Base-by-base conservation (phyloP, 2,888 invertebrate species). In the Stegophylla sp. region DNA sequence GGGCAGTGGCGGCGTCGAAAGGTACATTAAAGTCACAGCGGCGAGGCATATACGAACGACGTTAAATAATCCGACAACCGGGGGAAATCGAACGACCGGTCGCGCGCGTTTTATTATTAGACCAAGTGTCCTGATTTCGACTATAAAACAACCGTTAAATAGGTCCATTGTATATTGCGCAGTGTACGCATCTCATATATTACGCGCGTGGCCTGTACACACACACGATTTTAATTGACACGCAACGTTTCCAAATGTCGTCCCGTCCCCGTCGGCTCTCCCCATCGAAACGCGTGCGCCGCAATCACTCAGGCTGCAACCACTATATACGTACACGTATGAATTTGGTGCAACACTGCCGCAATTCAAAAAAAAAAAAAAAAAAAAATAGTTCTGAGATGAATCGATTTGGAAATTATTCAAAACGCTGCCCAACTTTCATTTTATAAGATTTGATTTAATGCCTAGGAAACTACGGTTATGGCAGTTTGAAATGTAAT, bases 61-160 rank as follows among this genome's bases (percentile, higher is more conserved):
- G 59, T 63, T 61, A 69, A 79, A 61, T n/a, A n/a, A n/a, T 51
- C 51, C 23, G 34, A 28, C 45, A 26, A 76, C n/a, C n/a, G 76
- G 43, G 66, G 43, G 56, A 79, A 61, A 79, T 71, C 61, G 45
- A 63, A 61, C 34, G 34, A 7, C 34, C 48, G 48, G 48, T 13
- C 28, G 45, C 73, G 17, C 13, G 59, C 23, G 45, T 79, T 79
- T 79, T 79, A 79, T 79, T 79, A 69, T 69, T 61, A 17, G 41
- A 41, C 79, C 69, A 17, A 71, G 69, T 79, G 77, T 34, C 77
- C 59, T 51, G 77, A 61, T 77, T 69, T 17, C 51, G 51, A 61
- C 61, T 48, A 71, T 79, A 79, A 79, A 79, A 79, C 69, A 51
- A 34, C 77, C 77, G 69, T 79, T 69, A 79, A 79, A 79, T 61